Evolutionary conservation across 2,888 invertebrate genomes (phyloP).

Genomic region (Proisotoma minuta): DNA sequence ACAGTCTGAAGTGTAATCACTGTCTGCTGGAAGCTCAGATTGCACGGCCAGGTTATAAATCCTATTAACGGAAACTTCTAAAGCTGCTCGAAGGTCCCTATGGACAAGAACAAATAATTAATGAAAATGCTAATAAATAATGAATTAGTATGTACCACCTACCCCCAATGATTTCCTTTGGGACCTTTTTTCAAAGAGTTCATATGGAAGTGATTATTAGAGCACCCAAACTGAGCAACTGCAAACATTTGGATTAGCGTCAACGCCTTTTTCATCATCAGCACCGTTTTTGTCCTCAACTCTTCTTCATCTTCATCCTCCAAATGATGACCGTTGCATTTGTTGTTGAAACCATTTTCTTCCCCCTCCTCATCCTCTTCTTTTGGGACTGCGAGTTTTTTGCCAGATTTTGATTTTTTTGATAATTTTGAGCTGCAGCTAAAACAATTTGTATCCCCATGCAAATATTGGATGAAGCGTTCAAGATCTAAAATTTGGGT

Average conservation of each 20-base stretch:
- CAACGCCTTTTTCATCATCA: constrained; percentile 80
- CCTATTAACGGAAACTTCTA: constrained; percentile 75
- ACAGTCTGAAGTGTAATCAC: constrained; percentile 58
- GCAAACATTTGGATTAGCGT: constrained; percentile 88
- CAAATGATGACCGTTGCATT: constrained; percentile 31
- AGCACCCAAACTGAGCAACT: constrained; percentile 87
- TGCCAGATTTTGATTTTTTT: not conserved
- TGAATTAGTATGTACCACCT: constrained; percentile 44
- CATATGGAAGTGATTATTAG: constrained; percentile 62
- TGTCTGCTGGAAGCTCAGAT: constrained; percentile 54
- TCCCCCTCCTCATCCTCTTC: not conserved
- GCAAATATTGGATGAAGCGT: constrained; percentile 90
- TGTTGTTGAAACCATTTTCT: not conserved
- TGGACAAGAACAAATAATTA: constrained; percentile 37
- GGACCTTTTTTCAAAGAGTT: constrained; percentile 78
- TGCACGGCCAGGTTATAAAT: constrained; percentile 58
- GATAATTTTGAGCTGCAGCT: not conserved
- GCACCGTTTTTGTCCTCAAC: constrained; percentile 58
- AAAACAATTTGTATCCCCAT: constrained; percentile 56
- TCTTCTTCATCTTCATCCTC: constrained; percentile 36
- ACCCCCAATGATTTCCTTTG: constrained; percentile 90
- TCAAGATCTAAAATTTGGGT: constrained; percentile 96
- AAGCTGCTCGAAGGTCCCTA: constrained; percentile 81
- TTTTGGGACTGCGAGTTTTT: no score
- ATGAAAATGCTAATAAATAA: not conserved